A percentile compares a stretch with the other conserved stretches of the same genome.
Evolutionary conservation across 2,888 invertebrate species (phyloP).

Genomic region (Eristalinus sepulchralis): DNA sequence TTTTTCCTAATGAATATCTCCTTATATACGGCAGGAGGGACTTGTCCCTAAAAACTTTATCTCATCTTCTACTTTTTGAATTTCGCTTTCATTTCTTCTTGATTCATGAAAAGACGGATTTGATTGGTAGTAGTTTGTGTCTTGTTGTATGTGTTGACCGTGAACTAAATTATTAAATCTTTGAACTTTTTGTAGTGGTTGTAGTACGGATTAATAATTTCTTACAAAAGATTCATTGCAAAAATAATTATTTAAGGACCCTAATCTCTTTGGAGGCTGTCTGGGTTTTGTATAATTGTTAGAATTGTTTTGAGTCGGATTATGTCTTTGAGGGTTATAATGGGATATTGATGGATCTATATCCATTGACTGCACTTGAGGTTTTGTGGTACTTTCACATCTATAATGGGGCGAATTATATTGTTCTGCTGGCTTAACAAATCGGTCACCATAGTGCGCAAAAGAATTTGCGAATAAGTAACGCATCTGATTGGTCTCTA

Average conservation of each 20-base stretch:
- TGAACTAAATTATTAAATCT: not conserved
- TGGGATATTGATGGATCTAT: not conserved
- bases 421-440: not conserved
- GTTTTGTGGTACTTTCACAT: not conserved
- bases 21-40: constrained; percentile 5
- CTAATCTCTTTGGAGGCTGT: too few relatives aligned
- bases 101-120: not conserved
- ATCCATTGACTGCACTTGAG: not conserved
- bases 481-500: constrained; percentile 17
- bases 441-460: constrained; percentile 15
- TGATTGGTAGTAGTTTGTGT: too few relatives aligned
- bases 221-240: not conserved
- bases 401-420: not conserved
- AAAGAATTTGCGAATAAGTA: constrained; percentile 17
- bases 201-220: not conserved
- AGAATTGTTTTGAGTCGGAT: too few relatives aligned
- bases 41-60: constrained; percentile 5
- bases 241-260: too few relatives aligned
- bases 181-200: not conserved
- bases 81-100: not conserved
- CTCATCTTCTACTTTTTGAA: not conserved
- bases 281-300: too few relatives aligned
- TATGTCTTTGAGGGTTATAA: not conserved
- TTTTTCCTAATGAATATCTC: not conserved
- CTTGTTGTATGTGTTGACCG: not conserved